A percentile compares a stretch with the other conserved stretches of the same genome.
Conservation (phyloP, 2,797 vertebrate genomes). For the Lepus townsendii region DNA sequence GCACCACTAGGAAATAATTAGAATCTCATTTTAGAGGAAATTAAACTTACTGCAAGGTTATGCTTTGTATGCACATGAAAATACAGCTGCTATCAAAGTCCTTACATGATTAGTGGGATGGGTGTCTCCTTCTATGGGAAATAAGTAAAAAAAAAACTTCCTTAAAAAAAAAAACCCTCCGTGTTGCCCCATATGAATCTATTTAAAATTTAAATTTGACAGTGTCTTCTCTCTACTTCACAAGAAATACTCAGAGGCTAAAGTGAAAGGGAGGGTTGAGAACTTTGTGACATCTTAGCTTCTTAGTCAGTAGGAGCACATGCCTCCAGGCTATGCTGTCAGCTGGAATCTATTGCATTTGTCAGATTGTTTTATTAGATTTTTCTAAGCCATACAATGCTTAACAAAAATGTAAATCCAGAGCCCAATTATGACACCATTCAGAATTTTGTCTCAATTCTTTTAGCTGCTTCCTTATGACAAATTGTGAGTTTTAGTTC, state of each 20-base stretch:
- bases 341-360: slow-evolving; percentile 71
- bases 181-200: slow-evolving; percentile 51
- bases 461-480: slow-evolving; percentile 45
- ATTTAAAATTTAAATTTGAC: slow-evolving; percentile 75
- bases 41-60: not conserved
- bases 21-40: not conserved
- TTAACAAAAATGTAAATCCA: slow-evolving; percentile 74
- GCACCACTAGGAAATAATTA: not conserved
- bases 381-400: slow-evolving; percentile 62
- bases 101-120: not conserved
- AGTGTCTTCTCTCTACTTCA: not conserved
- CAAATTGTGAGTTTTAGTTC: slow-evolving; percentile 50
- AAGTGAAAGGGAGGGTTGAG: slow-evolving; percentile 6
- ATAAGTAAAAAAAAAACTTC: not conserved
- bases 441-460: slow-evolving; percentile 60
- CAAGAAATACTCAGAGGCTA: not conserved
- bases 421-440: slow-evolving; percentile 58
- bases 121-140: not conserved
- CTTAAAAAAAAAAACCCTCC: not conserved
- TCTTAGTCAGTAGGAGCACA: slow-evolving; percentile 35
- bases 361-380: slow-evolving; percentile 76
- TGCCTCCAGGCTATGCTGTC: slow-evolving; percentile 68
- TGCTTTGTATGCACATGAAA: not conserved
- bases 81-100: not conserved
- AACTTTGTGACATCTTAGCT: slow-evolving; percentile 73